Evolutionary conservation across 37 sponge, comb jelly and placozoan genomes (phyloP), one percentile per base, ranked within the genome.

Genomic region (Crambe crambe): DNA sequence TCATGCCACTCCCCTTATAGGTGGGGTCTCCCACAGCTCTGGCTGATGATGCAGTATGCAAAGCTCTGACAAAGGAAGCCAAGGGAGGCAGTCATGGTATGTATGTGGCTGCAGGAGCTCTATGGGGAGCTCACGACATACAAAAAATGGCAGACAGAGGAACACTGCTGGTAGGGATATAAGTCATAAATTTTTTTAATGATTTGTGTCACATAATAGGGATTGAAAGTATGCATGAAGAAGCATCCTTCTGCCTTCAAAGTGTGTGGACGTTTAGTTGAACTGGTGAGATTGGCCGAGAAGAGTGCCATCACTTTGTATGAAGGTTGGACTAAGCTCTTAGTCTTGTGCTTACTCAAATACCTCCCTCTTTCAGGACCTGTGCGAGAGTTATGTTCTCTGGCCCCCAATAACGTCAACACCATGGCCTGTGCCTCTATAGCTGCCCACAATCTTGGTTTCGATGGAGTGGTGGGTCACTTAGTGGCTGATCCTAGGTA

Each of bases 361-460:
- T 44, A 21, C 31, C 31, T 76, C 1, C 42, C 38, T 27, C 37
- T 62, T 22, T 4, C 79, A 94, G 95, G 92, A 27, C 88, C 91
- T 56, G 97, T 96, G 8, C 70, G 91, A 22, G 94, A 68, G 3
- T 84, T 96, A 37, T 96, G 97, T 70, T 94, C 94, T 21, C 79
- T 96, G 42, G 97, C 97, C 36, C 97, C 97, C 15, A 83, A 90
- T 66, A 96, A 96, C 68, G 93, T 92, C 35, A 92, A 92, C 79
- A 92, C 97, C 23, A 96, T 96, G 97, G 94, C 97, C 25, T 86
- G 85, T 65, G 97, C 91, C n/a, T 84, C 94, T 34, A 81, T 96
- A 25, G 92, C 94, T 31, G 97, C 94, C 5, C 97, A 96, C 76
- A 92, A 88, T 51, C 85, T 92, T n/a, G 89, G 93, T 31, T 92